Conservation (phyloP, 2,113 vertebrate species). For the Gnathonemus longibarbis region DNA sequence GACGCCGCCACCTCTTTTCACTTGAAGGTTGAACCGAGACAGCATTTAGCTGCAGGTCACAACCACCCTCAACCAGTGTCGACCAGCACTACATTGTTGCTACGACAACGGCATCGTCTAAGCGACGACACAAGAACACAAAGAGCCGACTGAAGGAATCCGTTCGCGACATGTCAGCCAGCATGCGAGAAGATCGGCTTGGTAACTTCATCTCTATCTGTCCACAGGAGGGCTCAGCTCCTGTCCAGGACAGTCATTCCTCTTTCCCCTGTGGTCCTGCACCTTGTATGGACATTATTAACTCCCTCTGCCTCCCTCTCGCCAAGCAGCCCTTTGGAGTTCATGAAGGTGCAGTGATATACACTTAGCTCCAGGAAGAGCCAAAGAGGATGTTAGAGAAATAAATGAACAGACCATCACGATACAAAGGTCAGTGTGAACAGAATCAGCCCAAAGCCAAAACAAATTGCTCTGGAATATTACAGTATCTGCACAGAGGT, state of each 20-base stretch:
- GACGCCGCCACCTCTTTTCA: background rate
- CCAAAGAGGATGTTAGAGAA: background rate
- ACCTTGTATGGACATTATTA: background rate
- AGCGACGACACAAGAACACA: background rate
- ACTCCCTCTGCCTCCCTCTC: background rate
- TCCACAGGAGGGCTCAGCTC: background rate
- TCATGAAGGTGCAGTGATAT: background rate
- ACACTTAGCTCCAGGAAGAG: background rate
- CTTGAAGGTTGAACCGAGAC: background rate
- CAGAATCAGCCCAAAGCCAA: background rate
- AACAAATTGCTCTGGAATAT: background rate
- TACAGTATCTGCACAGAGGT: background rate
- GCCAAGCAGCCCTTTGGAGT: background rate
- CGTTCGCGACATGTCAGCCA: background rate
- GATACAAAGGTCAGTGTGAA: background rate
- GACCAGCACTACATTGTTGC: background rate
- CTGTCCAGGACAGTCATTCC: background rate
- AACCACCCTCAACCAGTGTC: background rate
- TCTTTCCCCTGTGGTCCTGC: background rate
- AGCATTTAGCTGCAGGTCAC: background rate
- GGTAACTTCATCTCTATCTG: background rate
- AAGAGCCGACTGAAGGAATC: background rate
- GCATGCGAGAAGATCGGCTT: background rate
- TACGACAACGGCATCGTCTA: background rate
- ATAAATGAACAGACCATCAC: background rate